These are phyloP conservation scores for Sterrhoptilus dennistouni DNA, from an alignment of 2,113 vertebrate genomes.

Conservation along the genomic window DNA sequence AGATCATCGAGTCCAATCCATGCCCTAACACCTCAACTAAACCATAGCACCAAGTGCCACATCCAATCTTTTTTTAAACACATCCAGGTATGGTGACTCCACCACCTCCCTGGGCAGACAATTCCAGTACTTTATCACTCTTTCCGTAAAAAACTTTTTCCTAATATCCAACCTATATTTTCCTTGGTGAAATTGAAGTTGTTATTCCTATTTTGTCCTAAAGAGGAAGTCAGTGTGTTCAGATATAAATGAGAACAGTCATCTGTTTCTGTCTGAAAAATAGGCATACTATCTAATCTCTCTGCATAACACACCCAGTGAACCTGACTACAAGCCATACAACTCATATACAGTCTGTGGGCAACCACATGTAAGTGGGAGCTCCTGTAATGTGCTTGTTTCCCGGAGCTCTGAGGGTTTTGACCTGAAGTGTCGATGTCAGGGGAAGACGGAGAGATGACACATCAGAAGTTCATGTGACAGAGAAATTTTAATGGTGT, in stretches of 20 bases:
- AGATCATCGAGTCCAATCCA: too few relatives aligned
- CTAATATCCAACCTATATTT: background rate
- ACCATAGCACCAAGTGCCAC: too few relatives aligned
- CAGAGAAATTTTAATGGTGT: too few relatives aligned
- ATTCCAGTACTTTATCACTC: too few relatives aligned
- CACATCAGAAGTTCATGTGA: too few relatives aligned
- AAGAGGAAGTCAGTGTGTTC: background rate
- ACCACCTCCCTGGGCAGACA: too few relatives aligned
- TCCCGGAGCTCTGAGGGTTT: background rate
- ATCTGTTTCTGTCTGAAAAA: background rate
- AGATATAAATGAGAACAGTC: background rate
- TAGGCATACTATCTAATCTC: background rate
- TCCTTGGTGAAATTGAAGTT: background rate
- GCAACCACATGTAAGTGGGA: background rate
- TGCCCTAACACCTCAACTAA: too few relatives aligned
- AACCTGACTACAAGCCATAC: background rate
- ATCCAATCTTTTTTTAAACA: too few relatives aligned
- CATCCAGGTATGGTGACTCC: too few relatives aligned
- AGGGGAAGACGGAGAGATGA: too few relatives aligned
- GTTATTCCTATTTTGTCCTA: background rate
- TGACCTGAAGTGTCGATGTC: background rate
- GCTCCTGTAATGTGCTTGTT: background rate
- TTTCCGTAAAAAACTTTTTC: too few relatives aligned
- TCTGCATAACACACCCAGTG: background rate
- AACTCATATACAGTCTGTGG: background rate